These are phyloP conservation scores for Hyppa rectilinea DNA, from an alignment of 2,888 invertebrate species.

Conservation along the genomic window DNA sequence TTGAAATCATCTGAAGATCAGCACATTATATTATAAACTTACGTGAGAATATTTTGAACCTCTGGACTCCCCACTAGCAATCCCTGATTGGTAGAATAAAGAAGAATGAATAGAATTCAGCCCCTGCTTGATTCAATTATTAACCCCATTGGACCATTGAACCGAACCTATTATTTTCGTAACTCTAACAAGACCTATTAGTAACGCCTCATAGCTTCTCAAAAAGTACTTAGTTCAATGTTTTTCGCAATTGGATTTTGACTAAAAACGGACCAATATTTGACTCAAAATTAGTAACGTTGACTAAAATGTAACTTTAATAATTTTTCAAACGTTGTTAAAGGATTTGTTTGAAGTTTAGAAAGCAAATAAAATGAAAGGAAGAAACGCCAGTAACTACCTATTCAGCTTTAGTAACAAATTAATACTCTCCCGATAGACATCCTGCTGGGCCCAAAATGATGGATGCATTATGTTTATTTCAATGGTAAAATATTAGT, in stretches of 20 bases:
- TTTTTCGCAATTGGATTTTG: neutral
- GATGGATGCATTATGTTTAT: constrained; percentile 58
- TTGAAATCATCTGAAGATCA: neutral
- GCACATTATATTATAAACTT: neutral
- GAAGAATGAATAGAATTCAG: too few relatives aligned
- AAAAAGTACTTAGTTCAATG: neutral
- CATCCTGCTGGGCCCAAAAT: constrained; percentile 60
- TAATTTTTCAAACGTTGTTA: constrained; percentile 36
- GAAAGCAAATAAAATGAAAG: constrained; percentile 36
- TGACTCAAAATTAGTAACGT: constrained; percentile 11
- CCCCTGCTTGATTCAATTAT: neutral
- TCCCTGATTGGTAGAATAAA: too few relatives aligned
- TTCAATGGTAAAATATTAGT: constrained; percentile 62
- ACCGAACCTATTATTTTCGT: neutral
- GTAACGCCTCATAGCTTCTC: neutral
- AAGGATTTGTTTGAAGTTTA: constrained; percentile 16
- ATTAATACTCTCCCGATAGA: constrained; percentile 51
- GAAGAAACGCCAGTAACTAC: constrained; percentile 31
- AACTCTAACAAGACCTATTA: constrained; percentile 2
- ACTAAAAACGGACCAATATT: constrained; percentile 5
- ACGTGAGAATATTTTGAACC: neutral
- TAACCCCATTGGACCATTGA: neutral
- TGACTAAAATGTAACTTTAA: constrained; percentile 27
- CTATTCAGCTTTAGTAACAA: constrained; percentile 52
- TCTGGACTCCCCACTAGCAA: neutral